Percentiles rank a stretch among this genome's conserved stretches.
Conservation (phyloP, 2,113 vertebrate species). For the Prietella phreatophila region DNA sequence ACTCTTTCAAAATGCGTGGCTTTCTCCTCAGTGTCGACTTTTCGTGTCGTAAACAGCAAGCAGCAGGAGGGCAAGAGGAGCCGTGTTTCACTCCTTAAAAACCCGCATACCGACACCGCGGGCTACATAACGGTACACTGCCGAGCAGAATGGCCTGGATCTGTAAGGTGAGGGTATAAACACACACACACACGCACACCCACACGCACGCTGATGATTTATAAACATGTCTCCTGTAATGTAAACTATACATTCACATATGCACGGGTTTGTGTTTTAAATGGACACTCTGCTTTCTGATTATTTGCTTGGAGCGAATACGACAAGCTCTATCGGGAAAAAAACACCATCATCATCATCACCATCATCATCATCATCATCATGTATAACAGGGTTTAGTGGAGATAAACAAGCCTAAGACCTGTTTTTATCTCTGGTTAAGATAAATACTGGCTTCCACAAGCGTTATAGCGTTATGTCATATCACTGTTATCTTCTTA, state of each 20-base stretch:
- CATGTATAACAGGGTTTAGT: neutral
- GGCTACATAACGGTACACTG: slow-evolving; percentile 23
- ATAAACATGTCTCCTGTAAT: neutral
- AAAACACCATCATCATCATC: neutral
- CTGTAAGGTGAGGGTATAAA: slow-evolving; percentile 70
- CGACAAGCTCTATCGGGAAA: neutral
- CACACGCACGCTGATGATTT: neutral
- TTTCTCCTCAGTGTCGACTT: slow-evolving; percentile 19
- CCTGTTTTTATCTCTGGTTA: neutral
- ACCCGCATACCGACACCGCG: neutral
- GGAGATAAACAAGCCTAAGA: neutral
- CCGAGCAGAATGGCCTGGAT: slow-evolving; percentile 70
- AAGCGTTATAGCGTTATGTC: neutral
- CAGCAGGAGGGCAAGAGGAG: slow-evolving; percentile 36
- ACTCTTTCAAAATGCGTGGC: slow-evolving; percentile 52
- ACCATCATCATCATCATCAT: neutral
- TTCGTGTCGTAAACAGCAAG: slow-evolving; percentile 26
- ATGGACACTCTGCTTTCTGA: neutral
- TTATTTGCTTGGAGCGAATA: neutral
- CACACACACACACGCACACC: neutral
- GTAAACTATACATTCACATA: neutral
- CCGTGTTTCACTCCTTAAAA: neutral
- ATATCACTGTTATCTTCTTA: neutral
- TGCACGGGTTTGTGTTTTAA: neutral
- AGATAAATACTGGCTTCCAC: neutral